Evolutionary conservation across 1,140 invertebrate species (phyloP).

Genomic region (Hyles vespertilio): DNA sequence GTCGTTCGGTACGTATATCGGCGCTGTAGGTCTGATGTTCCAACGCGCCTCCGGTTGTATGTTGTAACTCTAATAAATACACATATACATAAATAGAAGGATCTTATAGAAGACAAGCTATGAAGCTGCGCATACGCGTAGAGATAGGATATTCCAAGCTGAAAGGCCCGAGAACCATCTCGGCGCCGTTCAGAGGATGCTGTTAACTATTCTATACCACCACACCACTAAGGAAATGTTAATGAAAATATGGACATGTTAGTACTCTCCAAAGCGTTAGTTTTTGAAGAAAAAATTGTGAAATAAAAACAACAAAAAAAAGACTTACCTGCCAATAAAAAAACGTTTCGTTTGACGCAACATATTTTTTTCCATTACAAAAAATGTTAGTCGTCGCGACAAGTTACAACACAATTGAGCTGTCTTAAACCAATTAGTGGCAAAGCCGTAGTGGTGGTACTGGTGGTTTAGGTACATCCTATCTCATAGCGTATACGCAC

Average conservation of each 20-base stretch:
- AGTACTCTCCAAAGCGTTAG: constrained; percentile 52
- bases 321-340: constrained; percentile 49
- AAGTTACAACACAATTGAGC: constrained; percentile 50
- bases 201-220: constrained; percentile 48
- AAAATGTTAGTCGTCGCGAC: constrained; percentile 26
- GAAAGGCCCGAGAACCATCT: constrained; percentile 29
- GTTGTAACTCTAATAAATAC: constrained; percentile 67
- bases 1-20: constrained; percentile 67
- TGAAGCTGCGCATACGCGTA: constrained; percentile 52
- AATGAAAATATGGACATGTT: constrained; percentile 29
- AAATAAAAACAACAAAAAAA: constrained; percentile 38
- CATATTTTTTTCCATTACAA: constrained; percentile 6
- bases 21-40: constrained; percentile 60
- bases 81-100: constrained; percentile 29
- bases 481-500: constrained; percentile 69
- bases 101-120: constrained; percentile 5
- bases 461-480: constrained; percentile 41
- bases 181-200: constrained; percentile 32
- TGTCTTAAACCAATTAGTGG: constrained; percentile 64
- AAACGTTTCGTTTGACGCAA: constrained; percentile 8
- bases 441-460: constrained; percentile 52
- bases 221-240: constrained; percentile 57
- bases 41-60: constrained; percentile 64
- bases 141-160: constrained; percentile 64
- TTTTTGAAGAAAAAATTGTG: constrained; percentile 31